Evolutionary conservation across 2,113 vertebrate species (phyloP).

Genomic region (Gila orcuttii): DNA sequence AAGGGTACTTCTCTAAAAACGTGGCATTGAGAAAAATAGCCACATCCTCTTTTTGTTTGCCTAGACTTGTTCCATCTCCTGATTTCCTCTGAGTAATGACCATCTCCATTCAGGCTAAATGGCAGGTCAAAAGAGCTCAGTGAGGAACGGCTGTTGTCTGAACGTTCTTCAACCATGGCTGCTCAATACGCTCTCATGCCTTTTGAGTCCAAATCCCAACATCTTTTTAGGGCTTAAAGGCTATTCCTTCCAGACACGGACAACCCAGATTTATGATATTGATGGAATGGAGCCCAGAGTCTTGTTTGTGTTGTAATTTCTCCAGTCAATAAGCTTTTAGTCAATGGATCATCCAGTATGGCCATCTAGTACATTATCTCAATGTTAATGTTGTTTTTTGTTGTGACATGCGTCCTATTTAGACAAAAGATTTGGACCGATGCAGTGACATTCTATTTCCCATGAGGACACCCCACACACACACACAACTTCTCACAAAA

Average conservation of each 20-base stretch:
- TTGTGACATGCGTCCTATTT: neutral
- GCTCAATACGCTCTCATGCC: neutral
- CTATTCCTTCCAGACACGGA: slow-evolving; percentile 25
- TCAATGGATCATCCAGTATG: neutral
- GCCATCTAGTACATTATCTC: neutral
- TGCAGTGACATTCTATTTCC: slow-evolving; percentile 13
- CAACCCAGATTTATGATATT: slow-evolving; percentile 45
- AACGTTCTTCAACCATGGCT: slow-evolving; percentile 54
- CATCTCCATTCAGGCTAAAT: slow-evolving; percentile 70
- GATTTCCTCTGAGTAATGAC: slow-evolving; percentile 69
- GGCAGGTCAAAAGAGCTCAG: slow-evolving; percentile 68
- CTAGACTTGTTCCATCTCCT: slow-evolving; percentile 20
- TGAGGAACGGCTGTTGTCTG: slow-evolving; percentile 58
- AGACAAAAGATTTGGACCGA: slow-evolving; percentile 21
- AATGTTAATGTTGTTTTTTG: neutral
- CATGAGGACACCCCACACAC: neutral
- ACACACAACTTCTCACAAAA: neutral
- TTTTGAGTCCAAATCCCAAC: slow-evolving; percentile 44
- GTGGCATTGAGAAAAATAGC: neutral
- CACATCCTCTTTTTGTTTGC: slow-evolving; percentile 43
- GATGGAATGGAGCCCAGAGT: slow-evolving; percentile 20
- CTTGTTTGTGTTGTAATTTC: slow-evolving; percentile 16
- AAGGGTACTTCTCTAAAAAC: slow-evolving; percentile 16
- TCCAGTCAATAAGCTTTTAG: neutral
- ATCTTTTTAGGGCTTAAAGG: slow-evolving; percentile 31